phyloP scores from a whole-genome alignment of 2,797 vertebrate species.

The Phoxinus dragarum region DNA sequence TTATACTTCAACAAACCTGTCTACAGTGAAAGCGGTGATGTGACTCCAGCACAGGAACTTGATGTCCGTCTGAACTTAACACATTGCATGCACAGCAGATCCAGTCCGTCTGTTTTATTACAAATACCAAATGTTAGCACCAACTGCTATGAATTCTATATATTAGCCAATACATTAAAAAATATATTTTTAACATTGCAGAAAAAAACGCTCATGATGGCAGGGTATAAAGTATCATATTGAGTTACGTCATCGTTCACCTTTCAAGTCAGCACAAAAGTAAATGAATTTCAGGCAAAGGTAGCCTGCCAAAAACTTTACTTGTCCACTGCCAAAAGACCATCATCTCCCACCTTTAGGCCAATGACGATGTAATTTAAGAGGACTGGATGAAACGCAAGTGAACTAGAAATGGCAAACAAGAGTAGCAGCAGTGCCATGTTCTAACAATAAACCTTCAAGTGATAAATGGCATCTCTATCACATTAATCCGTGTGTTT shows the following conservation, averaged over 20 bases:
- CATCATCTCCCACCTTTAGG: slow-evolving; percentile 8
- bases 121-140: not conserved
- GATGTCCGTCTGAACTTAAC: not conserved
- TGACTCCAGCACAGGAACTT: not conserved
- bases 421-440: not conserved
- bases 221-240: not conserved
- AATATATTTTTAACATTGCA: not conserved
- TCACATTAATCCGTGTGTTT: not conserved
- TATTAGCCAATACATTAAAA: not conserved
- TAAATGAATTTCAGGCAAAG: not conserved
- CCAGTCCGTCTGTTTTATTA: not conserved
- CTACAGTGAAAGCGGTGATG: not conserved
- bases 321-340: slow-evolving; percentile 3
- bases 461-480: not conserved
- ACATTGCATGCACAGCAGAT: not conserved
- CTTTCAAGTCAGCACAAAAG: not conserved
- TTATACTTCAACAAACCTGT: not conserved
- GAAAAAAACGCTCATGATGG: not conserved
- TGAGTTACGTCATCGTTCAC: not conserved
- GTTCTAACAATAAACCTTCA: slow-evolving; percentile 2
- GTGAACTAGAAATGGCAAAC: not conserved
- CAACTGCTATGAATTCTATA: not conserved
- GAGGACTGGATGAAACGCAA: slow-evolving; percentile 6
- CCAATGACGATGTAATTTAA: slow-evolving; percentile 10
- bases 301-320: not conserved